These are phyloP conservation scores for Lutjanus erythropterus DNA, from an alignment of 2,113 vertebrate genomes.

Conservation along the genomic window DNA sequence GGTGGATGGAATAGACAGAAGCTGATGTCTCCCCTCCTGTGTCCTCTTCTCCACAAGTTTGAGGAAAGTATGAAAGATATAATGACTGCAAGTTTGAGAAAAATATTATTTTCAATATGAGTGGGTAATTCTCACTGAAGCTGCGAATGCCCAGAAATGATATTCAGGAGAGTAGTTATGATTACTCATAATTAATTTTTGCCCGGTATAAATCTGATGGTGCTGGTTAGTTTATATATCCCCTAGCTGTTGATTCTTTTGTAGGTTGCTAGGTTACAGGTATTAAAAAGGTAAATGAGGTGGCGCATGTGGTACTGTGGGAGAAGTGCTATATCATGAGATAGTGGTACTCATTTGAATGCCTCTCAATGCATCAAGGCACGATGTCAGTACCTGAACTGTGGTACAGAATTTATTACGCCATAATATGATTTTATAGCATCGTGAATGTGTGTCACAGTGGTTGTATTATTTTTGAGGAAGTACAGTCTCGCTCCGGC, in stretches of 20 bases:
- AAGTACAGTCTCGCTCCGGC: background rate
- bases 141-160: no score
- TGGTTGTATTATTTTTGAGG: constrained; percentile 7
- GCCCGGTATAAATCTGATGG: background rate
- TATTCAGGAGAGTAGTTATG: no score
- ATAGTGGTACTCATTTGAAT: background rate
- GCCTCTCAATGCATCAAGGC: no score
- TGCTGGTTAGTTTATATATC: background rate
- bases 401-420: background rate
- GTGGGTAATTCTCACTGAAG: no score
- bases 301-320: background rate
- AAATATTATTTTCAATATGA: no score
- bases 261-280: background rate
- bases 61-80: no score
- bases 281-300: constrained; percentile 2
- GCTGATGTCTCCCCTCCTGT: no score
- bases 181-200: background rate
- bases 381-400: background rate
- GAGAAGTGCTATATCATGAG: background rate
- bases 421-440: background rate
- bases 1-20: no score
- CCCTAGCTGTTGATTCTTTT: background rate
- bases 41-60: no score
- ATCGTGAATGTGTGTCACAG: background rate
- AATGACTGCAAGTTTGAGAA: no score